Evolutionary conservation across 1,140 invertebrate genomes (phyloP).

Genomic region (Pinna nobilis): DNA sequence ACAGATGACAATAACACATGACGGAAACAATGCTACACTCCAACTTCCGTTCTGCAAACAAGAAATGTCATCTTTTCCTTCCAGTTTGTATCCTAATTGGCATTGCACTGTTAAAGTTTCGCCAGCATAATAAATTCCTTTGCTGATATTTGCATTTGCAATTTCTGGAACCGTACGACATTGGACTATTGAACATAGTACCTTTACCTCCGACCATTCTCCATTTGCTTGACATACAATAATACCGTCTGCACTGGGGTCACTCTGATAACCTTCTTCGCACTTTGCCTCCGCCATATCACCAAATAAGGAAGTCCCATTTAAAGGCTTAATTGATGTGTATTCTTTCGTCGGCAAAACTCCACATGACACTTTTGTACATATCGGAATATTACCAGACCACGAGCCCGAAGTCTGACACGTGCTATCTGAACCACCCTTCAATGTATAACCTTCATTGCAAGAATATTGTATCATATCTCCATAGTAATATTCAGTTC

Average conservation of each 20-base stretch:
- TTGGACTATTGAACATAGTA: constrained; percentile 48
- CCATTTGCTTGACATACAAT: constrained; percentile 58
- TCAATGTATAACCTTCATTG: constrained; percentile 77
- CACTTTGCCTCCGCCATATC: constrained; percentile 54
- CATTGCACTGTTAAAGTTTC: constrained; percentile 57
- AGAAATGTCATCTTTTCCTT: constrained; percentile 49
- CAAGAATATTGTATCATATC: constrained; percentile 74
- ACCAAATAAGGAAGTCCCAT: constrained; percentile 64
- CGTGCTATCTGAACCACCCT: constrained; percentile 66
- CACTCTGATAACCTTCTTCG: constrained; percentile 64
- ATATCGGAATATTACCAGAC: constrained; percentile 47
- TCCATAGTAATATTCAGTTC: constrained; percentile 31
- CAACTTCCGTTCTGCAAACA: constrained; percentile 52
- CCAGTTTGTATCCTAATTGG: constrained; percentile 62
- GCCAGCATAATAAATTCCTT: constrained; percentile 30
- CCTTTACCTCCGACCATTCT: constrained; percentile 53
- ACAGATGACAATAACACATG: constrained; percentile 25
- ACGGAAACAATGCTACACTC: constrained; percentile 21
- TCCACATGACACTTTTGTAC: constrained; percentile 57
- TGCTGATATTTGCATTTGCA: constrained; percentile 45
- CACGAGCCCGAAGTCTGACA: constrained; percentile 52
- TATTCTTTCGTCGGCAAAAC: constrained; percentile 12
- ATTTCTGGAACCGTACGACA: constrained; percentile 49
- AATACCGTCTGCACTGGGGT: constrained; percentile 47
- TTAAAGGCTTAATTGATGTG: constrained; percentile 35